phyloP scores from a whole-genome alignment of 2,113 vertebrate genomes.

The Hypocryptadius cinnamomeus region DNA sequence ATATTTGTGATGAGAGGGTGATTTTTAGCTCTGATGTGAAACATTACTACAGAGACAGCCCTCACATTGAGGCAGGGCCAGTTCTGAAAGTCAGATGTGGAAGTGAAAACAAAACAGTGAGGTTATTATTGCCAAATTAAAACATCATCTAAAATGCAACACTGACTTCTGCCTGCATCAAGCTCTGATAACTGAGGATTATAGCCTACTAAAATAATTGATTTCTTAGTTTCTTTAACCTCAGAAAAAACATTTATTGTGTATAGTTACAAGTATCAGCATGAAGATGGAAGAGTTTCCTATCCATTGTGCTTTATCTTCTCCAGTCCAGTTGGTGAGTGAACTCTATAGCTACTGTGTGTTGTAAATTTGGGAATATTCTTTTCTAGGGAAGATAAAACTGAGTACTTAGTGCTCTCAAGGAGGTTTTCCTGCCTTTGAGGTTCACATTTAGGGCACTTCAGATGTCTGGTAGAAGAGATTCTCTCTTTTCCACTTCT shows the following conservation, averaged over 20 bases:
- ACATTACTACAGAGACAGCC: neutral
- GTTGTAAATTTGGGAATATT: neutral
- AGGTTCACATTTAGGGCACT: neutral
- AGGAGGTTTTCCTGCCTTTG: neutral
- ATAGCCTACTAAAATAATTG: neutral
- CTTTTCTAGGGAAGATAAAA: neutral
- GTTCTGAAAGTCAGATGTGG: neutral
- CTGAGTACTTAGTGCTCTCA: neutral
- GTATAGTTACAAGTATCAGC: conserved; percentile 96
- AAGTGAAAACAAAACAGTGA: neutral
- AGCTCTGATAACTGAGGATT: neutral
- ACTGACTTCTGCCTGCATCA: neutral
- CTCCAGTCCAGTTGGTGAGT: conserved; percentile 93
- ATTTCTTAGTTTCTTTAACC: conserved; percentile 79
- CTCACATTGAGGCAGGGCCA: rapidly evolving
- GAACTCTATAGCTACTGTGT: neutral
- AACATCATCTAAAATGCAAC: neutral
- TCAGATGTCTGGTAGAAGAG: neutral
- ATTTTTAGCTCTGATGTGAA: neutral
- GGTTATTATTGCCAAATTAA: neutral
- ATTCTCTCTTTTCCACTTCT: neutral
- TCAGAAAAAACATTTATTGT: conserved; percentile 87
- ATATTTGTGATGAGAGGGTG: neutral
- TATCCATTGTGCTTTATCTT: conserved; percentile 98
- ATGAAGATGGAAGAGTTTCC: conserved; percentile 92